A percentile compares a stretch with the other conserved stretches of the same genome.
Conservation (phyloP, 2,888 invertebrate species). For the Halictus ligatus region DNA sequence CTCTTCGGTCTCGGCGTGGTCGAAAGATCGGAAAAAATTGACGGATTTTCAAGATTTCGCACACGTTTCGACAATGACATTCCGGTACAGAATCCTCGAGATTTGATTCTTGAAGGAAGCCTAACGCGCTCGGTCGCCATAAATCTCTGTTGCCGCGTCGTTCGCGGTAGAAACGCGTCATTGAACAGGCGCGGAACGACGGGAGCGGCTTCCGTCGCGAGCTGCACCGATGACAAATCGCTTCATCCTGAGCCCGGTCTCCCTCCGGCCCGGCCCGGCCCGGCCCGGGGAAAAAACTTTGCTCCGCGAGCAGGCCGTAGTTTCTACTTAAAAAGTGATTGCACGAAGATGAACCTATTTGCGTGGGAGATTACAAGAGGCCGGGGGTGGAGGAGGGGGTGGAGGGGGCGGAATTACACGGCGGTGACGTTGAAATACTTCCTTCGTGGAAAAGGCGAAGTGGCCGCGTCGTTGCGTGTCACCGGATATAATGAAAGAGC, state of each 20-base stretch:
- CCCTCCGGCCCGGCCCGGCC: not conserved
- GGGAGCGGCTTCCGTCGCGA: not conserved
- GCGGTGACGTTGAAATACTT: conserved; percentile 41
- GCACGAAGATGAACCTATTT: conserved; percentile 55
- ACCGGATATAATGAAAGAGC: conserved; percentile 52
- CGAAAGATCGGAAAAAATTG: too few species aligned
- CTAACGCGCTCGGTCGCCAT: not conserved
- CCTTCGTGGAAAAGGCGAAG: conserved; percentile 8
- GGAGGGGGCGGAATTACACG: conserved; percentile 39
- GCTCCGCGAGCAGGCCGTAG: conserved; percentile 13
- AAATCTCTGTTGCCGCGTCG: not conserved
- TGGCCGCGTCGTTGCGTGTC: conserved; percentile 47
- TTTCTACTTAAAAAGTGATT: conserved; percentile 53
- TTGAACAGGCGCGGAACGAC: not conserved
- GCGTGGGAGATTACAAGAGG: conserved; percentile 48
- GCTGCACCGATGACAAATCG: conserved; percentile 45
- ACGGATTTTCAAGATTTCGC: too few species aligned
- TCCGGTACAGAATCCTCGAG: too few species aligned
- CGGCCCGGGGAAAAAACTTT: conserved; percentile 4
- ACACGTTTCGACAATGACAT: too few species aligned
- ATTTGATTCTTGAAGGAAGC: too few species aligned
- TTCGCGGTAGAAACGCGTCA: not conserved
- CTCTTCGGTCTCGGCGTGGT: too few species aligned
- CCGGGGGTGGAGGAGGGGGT: too few species aligned
- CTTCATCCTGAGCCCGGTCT: not conserved